Base-by-base conservation (phyloP, 2,888 invertebrate genomes). In the Dromius quadrimaculatus region DNA sequence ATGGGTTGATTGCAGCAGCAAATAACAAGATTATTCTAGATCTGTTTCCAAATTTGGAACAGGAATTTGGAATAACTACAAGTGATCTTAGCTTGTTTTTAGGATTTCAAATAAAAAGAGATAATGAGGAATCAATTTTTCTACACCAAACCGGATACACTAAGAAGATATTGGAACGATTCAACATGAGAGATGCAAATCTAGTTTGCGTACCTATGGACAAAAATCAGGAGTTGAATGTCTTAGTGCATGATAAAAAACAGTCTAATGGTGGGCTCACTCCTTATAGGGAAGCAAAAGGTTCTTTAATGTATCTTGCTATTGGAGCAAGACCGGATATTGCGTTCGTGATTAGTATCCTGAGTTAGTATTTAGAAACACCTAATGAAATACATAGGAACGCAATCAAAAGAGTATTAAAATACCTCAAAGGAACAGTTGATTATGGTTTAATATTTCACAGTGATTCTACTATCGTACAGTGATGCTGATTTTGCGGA, bases 1-100 rank as follows among this genome's bases (percentile, higher is more conserved):
- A 79, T 72, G 77, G 78, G 4, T 65, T 79, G 9, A 71, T 78
- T 72, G 61, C 62, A 20, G 54, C 62, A 20, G 64, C 13, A 9
- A 54, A 72, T 70, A 17, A 38, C 61, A 34, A 64, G 20, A 72
- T 69, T 15, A n/a, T 43, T n/a, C 66, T 68, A 28, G 23, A 41
- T 5, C 71, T 72, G 13, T 20, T 72, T 23, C 13, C 38, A 23
- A 69, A 72, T 19, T 57, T 70, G 17, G 59, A 65, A 64, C 32
- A 41, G 20, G 71, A 74, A 41, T 74, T 73, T 64, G 72, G 57
- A 38, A 71, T 63, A 13, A 43, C 43, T 8, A 11, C 45, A 43
- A 43, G 15, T 28, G 23, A 23, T 41, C 63, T 8, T 41, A 11
- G 38, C 69, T 11, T 71, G 66, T 71, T 75, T 38, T 65, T 74